Evolutionary conservation across 2,888 invertebrate species (phyloP), one percentile per base, ranked within the genome.

Genomic region (Euplexia lucipara): DNA sequence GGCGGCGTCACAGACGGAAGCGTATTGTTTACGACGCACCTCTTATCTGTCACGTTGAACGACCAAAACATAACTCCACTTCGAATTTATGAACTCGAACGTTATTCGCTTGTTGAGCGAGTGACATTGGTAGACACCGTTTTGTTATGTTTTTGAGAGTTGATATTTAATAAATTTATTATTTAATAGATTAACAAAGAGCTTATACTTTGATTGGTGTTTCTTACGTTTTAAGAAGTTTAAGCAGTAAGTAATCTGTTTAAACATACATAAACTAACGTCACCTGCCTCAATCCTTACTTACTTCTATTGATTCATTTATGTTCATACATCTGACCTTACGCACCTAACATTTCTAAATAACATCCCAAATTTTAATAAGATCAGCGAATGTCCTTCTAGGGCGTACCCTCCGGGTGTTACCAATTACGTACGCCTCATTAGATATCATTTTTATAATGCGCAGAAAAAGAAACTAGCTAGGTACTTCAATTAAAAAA

Each of bases 1-100:
- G 41, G 54, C 86, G 88, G 84, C 86, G 88, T 74, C 88, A 84
- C 74, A 79, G 79, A 84, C 91, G 92, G 92, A 92, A 90, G 87
- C 88, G 83, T 85, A 92, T 92, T 93, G 81, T 81, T 81, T 71
- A 66, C 72, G 57, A 69, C 63, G 62, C 74, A 69, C 58, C 71
- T 75, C 82, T 83, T 82, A 83, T 81, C 82, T 83, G 72, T 72
- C 82, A 72, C 61, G 49, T 41, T 49, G 35, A 62, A 66, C 63
- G 58, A 64, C 77, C 60, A 52, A 74, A 75, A 77, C 66, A 58
- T 72, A 70, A 61, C 57, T 75, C 53, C 53, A 62, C 65, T 57
- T 58, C 44, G 45, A 65, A 64, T 70, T 75, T 68, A 67, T 67
- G 70, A 67, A 69, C 70, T 61, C 62, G 30, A 53, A 48, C 64